Percentiles rank a stretch among this genome's conserved stretches.
Conservation (phyloP, 1,140 invertebrate genomes). For the Drosophila seguyi region DNA sequence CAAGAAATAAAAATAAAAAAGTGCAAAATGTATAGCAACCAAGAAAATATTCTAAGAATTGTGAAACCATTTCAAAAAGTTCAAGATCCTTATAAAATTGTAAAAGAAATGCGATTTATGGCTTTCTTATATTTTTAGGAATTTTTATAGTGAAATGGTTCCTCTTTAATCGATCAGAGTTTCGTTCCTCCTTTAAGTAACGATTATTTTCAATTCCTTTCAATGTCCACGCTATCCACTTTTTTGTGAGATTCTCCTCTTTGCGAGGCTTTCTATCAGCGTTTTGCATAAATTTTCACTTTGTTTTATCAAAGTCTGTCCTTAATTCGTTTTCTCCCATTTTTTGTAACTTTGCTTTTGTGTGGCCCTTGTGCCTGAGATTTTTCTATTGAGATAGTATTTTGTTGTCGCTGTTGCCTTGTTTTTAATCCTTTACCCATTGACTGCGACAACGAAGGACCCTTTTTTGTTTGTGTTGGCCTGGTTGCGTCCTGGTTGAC, state of each 20-base stretch:
- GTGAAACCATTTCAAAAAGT: no score
- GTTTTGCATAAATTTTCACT: conserved; percentile 83
- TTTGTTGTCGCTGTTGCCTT: conserved; percentile 61
- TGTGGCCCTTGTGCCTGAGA: conserved; percentile 64
- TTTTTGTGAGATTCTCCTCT: conserved; percentile 34
- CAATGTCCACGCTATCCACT: conserved; percentile 8
- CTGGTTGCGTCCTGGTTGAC: conserved; percentile 53
- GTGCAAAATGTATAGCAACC: no score
- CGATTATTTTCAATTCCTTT: conserved; percentile 21
- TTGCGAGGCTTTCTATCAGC: conserved; percentile 55
- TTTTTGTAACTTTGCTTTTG: conserved; percentile 56
- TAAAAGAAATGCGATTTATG: no score
- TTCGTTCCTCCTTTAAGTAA: background rate
- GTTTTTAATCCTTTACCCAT: conserved; percentile 78
- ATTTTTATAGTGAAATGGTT: no score
- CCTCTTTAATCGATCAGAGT: background rate
- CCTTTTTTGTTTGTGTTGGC: conserved; percentile 40
- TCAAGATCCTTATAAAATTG: no score
- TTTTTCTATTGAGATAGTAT: conserved; percentile 80
- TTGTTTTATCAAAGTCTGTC: conserved; percentile 70
- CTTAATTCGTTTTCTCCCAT: conserved; percentile 40
- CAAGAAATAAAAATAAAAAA: no score
- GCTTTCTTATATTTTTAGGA: no score
- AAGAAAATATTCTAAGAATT: no score
- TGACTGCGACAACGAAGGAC: conserved; percentile 62